Evolutionary conservation across 2,888 invertebrate genomes (phyloP).

Genomic region (Gortyna flavago): DNA sequence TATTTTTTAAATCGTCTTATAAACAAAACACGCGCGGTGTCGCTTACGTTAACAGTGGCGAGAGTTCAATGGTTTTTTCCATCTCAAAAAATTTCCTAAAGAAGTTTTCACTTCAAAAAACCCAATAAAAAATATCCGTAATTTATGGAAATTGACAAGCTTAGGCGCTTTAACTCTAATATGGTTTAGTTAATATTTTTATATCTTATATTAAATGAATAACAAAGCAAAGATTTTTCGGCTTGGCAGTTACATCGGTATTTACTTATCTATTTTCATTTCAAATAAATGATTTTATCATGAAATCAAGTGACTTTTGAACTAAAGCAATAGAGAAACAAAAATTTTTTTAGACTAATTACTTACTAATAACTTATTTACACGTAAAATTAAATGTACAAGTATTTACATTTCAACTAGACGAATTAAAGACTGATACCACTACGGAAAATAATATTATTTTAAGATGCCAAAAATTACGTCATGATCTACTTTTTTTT

Average conservation of each 20-base stretch:
- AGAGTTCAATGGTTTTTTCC: too few relatives aligned
- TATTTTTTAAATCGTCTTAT: too few relatives aligned
- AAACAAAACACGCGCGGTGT: too few relatives aligned
- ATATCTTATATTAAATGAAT: neutral
- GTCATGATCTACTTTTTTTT: conserved; percentile 29
- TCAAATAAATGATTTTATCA: neutral
- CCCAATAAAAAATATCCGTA: neutral
- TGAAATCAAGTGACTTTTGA: neutral
- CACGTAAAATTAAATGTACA: neutral
- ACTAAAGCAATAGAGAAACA: neutral
- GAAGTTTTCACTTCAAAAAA: too few relatives aligned
- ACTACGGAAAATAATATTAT: neutral
- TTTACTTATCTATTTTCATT: neutral
- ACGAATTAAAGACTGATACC: neutral
- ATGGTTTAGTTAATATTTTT: neutral
- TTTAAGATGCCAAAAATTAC: conserved; percentile 27
- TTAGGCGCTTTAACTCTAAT: neutral
- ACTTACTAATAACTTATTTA: conserved; percentile 15
- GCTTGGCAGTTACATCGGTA: neutral
- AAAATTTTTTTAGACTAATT: neutral
- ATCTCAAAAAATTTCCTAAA: too few relatives aligned
- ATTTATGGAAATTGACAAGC: neutral
- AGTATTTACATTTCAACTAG: conserved; percentile 28
- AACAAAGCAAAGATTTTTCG: neutral
- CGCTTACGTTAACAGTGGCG: too few relatives aligned